Percentiles rank a stretch among this genome's conserved stretches.
Evolutionary conservation across 2,888 invertebrate species (phyloP).

Genomic region (Drosophila leonis): DNA sequence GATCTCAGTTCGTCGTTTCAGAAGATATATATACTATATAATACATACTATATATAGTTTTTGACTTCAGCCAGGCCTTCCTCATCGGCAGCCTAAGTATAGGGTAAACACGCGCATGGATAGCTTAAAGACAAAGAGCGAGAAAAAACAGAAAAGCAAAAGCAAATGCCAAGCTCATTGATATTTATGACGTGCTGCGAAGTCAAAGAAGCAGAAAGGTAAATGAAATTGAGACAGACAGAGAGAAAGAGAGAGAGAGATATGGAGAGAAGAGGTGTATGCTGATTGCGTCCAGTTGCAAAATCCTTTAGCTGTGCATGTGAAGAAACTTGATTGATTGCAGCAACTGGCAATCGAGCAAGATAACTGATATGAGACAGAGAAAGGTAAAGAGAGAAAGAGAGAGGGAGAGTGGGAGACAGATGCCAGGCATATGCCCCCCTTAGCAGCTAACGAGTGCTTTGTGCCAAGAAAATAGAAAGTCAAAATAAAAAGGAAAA

Average conservation of each 20-base stretch:
- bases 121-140: constrained; percentile 3
- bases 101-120: constrained; percentile 4
- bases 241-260: not conserved
- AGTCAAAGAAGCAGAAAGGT: constrained; percentile 1
- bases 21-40: not conserved
- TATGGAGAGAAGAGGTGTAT: constrained; percentile 11
- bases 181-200: constrained; percentile 10
- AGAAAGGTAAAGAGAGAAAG: not conserved
- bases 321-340: constrained; percentile 49
- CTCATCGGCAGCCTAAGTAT: not conserved
- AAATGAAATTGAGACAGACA: not conserved
- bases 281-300: constrained; percentile 32
- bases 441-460: constrained; percentile 58
- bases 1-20: not conserved
- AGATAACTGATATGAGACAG: constrained; percentile 1
- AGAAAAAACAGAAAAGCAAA: not conserved
- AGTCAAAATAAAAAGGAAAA: constrained; percentile 32
- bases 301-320: constrained; percentile 35
- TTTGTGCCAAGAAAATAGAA: constrained; percentile 38
- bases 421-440: constrained; percentile 3
- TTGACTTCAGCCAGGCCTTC: not conserved
- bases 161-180: constrained; percentile 11
- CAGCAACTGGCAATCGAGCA: constrained; percentile 36
- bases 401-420: not conserved
- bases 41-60: not conserved